A percentile compares a stretch with the other conserved stretches of the same genome.
Evolutionary conservation across 2,797 vertebrate species (phyloP).

Genomic region (Harpagifer antarcticus): DNA sequence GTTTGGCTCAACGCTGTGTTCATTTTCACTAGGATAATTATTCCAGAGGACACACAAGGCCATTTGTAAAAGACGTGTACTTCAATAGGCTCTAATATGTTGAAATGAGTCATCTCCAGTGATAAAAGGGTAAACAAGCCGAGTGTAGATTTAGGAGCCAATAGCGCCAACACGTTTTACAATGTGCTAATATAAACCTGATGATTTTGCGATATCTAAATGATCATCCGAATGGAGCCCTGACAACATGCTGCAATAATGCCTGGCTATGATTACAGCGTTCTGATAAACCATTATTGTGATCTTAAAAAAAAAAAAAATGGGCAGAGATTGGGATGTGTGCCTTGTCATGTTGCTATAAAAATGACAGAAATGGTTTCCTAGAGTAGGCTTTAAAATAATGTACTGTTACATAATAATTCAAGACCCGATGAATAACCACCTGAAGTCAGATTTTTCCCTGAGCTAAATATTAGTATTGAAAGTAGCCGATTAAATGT

Average conservation of each 20-base stretch:
- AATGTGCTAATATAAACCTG: conserved; percentile 17
- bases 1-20: conserved; percentile 7
- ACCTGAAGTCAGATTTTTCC: background rate
- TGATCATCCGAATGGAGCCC: background rate
- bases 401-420: background rate
- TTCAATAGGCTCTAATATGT: conserved; percentile 7
- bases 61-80: conserved; percentile 21
- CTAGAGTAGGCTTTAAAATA: background rate
- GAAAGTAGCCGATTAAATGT: background rate
- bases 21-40: conserved; percentile 28
- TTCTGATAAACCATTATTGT: conserved; percentile 3
- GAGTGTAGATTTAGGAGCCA: conserved; percentile 22
- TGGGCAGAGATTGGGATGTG: background rate
- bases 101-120: background rate
- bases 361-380: background rate
- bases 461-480: background rate
- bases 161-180: conserved; percentile 14
- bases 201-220: conserved; percentile 5
- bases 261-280: background rate
- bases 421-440: background rate
- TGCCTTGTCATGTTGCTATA: background rate
- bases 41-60: conserved; percentile 27
- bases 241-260: background rate
- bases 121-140: conserved; percentile 1
- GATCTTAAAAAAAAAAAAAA: conserved; percentile 2